These are phyloP conservation scores for Camponotus floridanus DNA, from an alignment of 1,140 invertebrate species.

Conservation along the genomic window DNA sequence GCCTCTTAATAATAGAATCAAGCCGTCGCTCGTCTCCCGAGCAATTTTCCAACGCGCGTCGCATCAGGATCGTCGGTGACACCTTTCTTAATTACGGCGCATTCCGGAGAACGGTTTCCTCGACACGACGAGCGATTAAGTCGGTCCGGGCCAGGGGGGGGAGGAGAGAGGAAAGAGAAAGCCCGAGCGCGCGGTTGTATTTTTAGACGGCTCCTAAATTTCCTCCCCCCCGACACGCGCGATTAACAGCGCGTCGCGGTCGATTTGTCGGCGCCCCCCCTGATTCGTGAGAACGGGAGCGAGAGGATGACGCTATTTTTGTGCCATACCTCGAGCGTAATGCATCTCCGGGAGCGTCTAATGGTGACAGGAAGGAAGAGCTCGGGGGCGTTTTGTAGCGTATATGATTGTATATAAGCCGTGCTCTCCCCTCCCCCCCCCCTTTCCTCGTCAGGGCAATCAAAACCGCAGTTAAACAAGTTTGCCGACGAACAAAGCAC, in stretches of 20 bases:
- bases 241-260: constrained; percentile 49
- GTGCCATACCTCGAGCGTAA: constrained; percentile 34
- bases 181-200: constrained; percentile 25
- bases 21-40: constrained; percentile 24
- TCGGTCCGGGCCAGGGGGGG: neutral
- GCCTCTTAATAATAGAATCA: constrained; percentile 60
- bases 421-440: neutral
- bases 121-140: constrained; percentile 8
- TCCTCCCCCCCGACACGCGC: neutral
- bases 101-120: constrained; percentile 43
- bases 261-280: constrained; percentile 55
- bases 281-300: constrained; percentile 1
- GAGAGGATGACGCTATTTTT: constrained; percentile 47
- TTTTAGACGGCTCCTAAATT: constrained; percentile 62
- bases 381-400: constrained; percentile 21
- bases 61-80: constrained; percentile 39
- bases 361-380: constrained; percentile 1
- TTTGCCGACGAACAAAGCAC: constrained; percentile 16
- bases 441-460: neutral
- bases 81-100: constrained; percentile 65
- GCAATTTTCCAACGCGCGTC: constrained; percentile 51
- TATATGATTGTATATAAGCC: neutral
- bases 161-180: no score
- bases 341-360: constrained; percentile 9
- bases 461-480: constrained; percentile 29